Evolutionary conservation across 2,888 invertebrate species (phyloP).

Genomic region (Drosophila trichaetosa): DNA sequence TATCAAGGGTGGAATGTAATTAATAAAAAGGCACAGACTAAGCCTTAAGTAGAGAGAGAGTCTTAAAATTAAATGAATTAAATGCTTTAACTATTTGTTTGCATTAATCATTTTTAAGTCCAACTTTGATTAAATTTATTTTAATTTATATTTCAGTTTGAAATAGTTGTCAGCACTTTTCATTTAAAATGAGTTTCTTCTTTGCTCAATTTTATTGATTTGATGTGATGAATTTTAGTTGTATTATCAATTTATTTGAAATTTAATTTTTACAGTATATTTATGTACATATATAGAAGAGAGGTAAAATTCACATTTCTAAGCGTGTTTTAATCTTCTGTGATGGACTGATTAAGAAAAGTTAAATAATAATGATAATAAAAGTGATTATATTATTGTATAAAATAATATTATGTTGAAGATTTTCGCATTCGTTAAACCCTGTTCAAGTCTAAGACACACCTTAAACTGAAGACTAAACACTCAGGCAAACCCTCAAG

Average conservation of each 20-base stretch:
- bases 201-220: not conserved
- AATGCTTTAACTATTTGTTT: not conserved
- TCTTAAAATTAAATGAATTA: not conserved
- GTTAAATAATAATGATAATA: not conserved
- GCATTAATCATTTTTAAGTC: not conserved
- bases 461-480: conserved; percentile 7
- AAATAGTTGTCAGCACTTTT: not conserved
- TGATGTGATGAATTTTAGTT: not conserved
- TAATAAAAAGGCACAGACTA: not conserved
- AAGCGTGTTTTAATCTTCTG: not conserved
- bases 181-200: not conserved
- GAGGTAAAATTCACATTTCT: not conserved
- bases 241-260: not conserved
- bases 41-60: not conserved
- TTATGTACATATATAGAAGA: not conserved
- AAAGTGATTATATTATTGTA: not conserved
- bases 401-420: not conserved
- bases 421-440: not conserved
- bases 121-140: not conserved
- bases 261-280: not conserved
- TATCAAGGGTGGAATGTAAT: not conserved
- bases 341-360: rapidly evolving
- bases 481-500: conserved; percentile 1
- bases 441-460: conserved; percentile 6
- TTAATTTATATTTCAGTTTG: not conserved